Conservation (phyloP, 2,113 vertebrate genomes). For the Atlantisia rogersi region DNA sequence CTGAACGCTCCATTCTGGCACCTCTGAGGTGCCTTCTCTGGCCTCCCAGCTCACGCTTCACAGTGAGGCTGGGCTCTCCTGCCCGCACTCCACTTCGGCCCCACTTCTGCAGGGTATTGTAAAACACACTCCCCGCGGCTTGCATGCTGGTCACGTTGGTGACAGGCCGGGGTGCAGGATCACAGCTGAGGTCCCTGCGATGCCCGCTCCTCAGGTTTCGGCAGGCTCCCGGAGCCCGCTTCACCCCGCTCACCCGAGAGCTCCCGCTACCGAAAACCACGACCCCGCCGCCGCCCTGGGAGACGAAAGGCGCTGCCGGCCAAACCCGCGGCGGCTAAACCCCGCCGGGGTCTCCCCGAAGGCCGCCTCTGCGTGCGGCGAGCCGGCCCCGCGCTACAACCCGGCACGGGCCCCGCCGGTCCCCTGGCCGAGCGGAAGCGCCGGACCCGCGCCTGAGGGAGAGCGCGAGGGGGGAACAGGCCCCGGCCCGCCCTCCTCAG, state of each 20-base stretch:
- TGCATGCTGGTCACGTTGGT: fast-evolving
- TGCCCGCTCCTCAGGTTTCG: background rate
- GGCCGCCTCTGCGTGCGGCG: background rate
- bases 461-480: background rate
- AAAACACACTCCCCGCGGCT: background rate
- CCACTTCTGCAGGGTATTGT: background rate
- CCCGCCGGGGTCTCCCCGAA: background rate
- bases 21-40: fast-evolving
- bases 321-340: background rate
- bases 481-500: background rate
- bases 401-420: background rate
- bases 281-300: fast-evolving
- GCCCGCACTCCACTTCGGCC: fast-evolving
- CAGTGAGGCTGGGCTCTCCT: background rate
- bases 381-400: no score
- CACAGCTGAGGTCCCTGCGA: background rate
- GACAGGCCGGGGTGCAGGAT: fast-evolving
- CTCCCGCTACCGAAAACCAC: background rate
- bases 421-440: no score
- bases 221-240: background rate
- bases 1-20: background rate
- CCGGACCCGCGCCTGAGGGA: background rate
- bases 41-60: background rate
- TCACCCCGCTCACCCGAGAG: fast-evolving
- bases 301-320: background rate